Conservation (phyloP, 2,797 vertebrate species). For the Chaenodraco wilsoni region DNA sequence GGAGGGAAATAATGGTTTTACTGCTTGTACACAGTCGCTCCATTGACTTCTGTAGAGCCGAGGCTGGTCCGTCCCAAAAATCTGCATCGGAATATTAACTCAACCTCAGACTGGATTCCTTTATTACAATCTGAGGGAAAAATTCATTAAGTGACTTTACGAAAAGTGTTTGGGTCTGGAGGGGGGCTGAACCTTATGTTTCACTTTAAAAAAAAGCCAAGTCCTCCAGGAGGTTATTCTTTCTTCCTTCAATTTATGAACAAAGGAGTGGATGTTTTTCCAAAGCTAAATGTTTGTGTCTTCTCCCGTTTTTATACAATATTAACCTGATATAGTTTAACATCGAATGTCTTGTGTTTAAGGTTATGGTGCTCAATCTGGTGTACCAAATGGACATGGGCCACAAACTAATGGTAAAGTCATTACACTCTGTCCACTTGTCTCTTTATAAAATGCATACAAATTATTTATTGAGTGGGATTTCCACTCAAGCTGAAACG, state of each 20-base stretch:
- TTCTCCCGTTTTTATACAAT: background rate
- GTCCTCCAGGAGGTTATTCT: background rate
- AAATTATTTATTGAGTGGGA: background rate
- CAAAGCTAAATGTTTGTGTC: background rate
- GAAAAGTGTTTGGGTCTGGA: no score
- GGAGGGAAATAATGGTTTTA: conserved; percentile 70
- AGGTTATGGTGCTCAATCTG: conserved; percentile 63
- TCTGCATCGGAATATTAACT: conserved; percentile 4
- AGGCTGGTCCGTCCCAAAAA: conserved; percentile 2
- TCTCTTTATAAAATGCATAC: background rate
- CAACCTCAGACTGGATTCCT: background rate
- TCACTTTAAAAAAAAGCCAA: background rate
- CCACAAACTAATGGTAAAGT: conserved; percentile 55
- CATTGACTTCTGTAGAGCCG: conserved; percentile 56
- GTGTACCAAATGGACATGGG: conserved; percentile 53
- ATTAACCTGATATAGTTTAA: background rate
- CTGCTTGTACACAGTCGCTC: conserved; percentile 69
- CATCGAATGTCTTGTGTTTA: conserved; percentile 30
- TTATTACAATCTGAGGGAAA: background rate
- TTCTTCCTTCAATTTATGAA: background rate
- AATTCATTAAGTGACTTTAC: background rate
- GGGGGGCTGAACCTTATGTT: background rate
- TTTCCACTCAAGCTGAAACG: background rate
- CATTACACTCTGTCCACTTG: background rate
- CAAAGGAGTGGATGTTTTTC: background rate